Conservation (phyloP, 2,113 vertebrate genomes). For the Ceyx melanurus region DNA sequence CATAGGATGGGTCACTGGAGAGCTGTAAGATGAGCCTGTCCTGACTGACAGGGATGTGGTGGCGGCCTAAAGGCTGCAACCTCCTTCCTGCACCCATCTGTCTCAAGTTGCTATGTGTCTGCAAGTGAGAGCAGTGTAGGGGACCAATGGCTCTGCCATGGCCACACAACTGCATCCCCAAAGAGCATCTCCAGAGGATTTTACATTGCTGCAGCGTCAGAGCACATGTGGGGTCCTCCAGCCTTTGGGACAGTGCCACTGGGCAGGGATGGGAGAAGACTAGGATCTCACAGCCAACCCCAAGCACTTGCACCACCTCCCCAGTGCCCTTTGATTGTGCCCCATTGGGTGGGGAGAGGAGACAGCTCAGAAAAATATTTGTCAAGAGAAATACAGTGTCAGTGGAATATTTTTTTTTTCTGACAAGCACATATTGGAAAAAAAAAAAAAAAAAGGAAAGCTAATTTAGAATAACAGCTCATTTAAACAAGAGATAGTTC, state of each 20-base stretch:
- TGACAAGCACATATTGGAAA: not conserved
- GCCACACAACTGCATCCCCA: not conserved
- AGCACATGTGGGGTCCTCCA: not conserved
- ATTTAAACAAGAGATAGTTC: conserved; percentile 38
- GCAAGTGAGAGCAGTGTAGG: not conserved
- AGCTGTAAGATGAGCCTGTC: not conserved
- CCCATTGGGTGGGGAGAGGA: not conserved
- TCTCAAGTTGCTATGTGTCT: accelerated
- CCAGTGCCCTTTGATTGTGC: not conserved
- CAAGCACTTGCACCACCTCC: not conserved
- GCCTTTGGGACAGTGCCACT: not conserved
- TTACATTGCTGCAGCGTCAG: not conserved
- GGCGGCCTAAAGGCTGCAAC: not conserved
- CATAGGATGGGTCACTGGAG: accelerated
- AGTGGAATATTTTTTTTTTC: conserved; percentile 12
- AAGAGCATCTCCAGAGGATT: not conserved
- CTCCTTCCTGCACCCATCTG: not conserved
- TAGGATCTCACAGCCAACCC: accelerated
- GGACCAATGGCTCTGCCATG: accelerated
- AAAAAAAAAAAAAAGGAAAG: not conserved
- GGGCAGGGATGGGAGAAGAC: not conserved
- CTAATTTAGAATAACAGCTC: conserved; percentile 54
- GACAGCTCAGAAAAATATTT: conserved; percentile 11
- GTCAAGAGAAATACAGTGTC: not conserved
- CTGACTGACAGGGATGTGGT: too few species aligned